Base-by-base conservation (phyloP, 2,888 invertebrate species). In the Halocaridina rubra region DNA sequence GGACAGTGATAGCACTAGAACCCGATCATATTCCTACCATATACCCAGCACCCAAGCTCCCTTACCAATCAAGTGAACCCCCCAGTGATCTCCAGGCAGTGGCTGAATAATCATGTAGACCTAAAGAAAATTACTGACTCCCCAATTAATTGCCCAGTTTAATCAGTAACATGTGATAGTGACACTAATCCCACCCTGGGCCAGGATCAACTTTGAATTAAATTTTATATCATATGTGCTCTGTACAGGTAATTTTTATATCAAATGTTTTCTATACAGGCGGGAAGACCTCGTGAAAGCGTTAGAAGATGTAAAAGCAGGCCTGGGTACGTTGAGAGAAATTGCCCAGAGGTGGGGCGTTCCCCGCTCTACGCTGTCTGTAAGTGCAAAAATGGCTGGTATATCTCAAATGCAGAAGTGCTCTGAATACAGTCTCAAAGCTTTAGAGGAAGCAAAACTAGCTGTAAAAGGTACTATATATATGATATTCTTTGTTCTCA, bases 321-420 rank as follows among this genome's bases (percentile, higher is more conserved):
- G 84, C 0, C 22, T 39, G 19, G 84, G 84, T 0, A 79, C 84
- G 19, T 64, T 84, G 27, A 33, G 84, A 24, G 84, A 84, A 29
- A 79, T 84, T 16, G 84, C 79, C 13, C 74, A 59, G 22, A 39
- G 75, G 13, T 84, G 79, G 79, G 84, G 84, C 13, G 79, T 84
- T 16, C 84, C 84, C 2, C 78, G 79, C 32, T 84, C 84, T 4
- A 84, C 84, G 2, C 84, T 84, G 5, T 79, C 79, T 57, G 67
- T 84, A 19, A 53, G 61, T 46, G 84, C 84, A 7, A 30, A 79
- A 22, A 27, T 75, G 53, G 46, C 53, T 1, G 84, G 84, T 8
- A 29, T 84, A 10, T 27, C 80, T 16, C 16, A 19, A 16, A 16
- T 67, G 3, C 67, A 67, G 29, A 53, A 53, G 53, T n/a, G 67